A percentile compares a stretch with the other conserved stretches of the same genome.
phyloP scores from a whole-genome alignment of 2,113 vertebrate species.

The Verasper variegatus region DNA sequence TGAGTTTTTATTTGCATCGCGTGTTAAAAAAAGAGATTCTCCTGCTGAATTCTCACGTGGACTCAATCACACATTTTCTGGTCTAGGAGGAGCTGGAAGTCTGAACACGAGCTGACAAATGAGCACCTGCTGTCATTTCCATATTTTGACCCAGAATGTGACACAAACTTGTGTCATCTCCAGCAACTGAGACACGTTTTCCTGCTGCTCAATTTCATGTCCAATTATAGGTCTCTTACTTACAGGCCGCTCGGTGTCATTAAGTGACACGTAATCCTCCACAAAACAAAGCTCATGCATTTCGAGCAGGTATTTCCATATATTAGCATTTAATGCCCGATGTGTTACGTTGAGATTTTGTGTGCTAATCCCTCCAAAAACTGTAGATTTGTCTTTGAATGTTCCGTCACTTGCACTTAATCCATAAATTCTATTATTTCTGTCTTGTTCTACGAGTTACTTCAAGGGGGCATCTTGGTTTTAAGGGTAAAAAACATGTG shows the following conservation, averaged over 20 bases:
- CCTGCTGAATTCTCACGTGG: too few species aligned
- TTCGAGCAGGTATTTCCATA: conserved; percentile 46
- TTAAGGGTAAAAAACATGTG: conserved; percentile 24
- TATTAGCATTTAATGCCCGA: conserved; percentile 52
- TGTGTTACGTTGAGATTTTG: conserved; percentile 43
- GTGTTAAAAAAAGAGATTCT: too few species aligned
- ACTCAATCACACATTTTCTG: too few species aligned
- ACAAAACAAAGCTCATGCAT: conserved; percentile 53
- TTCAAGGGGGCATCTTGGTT: conserved; percentile 8
- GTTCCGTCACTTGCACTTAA: conserved; percentile 53
- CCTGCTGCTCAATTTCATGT: conserved; percentile 3
- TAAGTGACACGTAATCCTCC: conserved; percentile 56
- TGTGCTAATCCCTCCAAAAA: conserved; percentile 58
- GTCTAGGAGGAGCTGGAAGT: not conserved
- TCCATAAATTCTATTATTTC: conserved; percentile 39
- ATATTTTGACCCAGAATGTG: conserved; percentile 21
- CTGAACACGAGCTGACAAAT: conserved; percentile 3
- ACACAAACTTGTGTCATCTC: not conserved
- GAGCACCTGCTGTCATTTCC: conserved; percentile 26
- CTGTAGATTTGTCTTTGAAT: conserved; percentile 50
- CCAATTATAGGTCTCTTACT: conserved; percentile 25
- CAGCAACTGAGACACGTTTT: not conserved
- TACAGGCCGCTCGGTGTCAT: conserved; percentile 20
- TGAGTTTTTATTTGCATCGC: too few species aligned
- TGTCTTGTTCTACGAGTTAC: conserved; percentile 19